Conservation (phyloP, 2,888 invertebrate species). For the Phytoseiulus persimilis region DNA sequence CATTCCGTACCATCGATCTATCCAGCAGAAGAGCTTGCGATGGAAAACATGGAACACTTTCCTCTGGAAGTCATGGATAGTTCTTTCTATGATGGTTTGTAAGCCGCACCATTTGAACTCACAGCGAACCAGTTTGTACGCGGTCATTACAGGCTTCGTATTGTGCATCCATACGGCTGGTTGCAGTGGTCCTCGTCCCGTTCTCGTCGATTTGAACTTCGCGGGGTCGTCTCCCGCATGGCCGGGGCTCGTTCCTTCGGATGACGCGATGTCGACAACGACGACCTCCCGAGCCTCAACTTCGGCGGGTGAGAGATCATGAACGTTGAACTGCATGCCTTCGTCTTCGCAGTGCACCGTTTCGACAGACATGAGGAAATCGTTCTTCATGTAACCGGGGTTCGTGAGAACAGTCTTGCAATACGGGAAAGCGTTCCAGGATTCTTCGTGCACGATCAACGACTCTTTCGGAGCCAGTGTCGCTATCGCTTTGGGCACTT, state of each 20-base stretch:
- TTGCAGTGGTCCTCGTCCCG: slow-evolving; percentile 80
- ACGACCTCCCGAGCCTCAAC: slow-evolving; percentile 79
- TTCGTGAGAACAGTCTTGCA: slow-evolving; percentile 65
- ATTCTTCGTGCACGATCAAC: slow-evolving; percentile 92
- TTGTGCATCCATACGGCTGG: slow-evolving; percentile 56
- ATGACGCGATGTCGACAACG: slow-evolving; percentile 79
- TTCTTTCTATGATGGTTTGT: slow-evolving; percentile 79
- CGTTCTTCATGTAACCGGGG: slow-evolving; percentile 54
- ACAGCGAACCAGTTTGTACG: slow-evolving; percentile 91
- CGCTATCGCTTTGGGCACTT: slow-evolving; percentile 89
- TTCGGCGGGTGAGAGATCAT: slow-evolving; percentile 78
- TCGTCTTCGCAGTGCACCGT: slow-evolving; percentile 81
- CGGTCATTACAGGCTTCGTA: slow-evolving; percentile 80
- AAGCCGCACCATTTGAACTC: slow-evolving; percentile 99
- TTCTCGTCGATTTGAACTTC: slow-evolving; percentile 79
- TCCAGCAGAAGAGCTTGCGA: slow-evolving; percentile 98
- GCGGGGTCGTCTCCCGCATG: slow-evolving; percentile 76
- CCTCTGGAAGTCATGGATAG: slow-evolving; percentile 83
- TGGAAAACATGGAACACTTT: slow-evolving; percentile 96
- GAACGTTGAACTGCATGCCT: slow-evolving; percentile 61
- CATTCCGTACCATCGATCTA: slow-evolving; percentile 93
- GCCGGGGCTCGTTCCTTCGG: slow-evolving; percentile 62
- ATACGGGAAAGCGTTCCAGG: slow-evolving; percentile 99
- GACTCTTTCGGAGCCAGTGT: slow-evolving; percentile 89
- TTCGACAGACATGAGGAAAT: slow-evolving; percentile 64